Evolutionary conservation across 2,797 vertebrate genomes (phyloP), one percentile per base, ranked within the genome.

Genomic region (Anabacerthia variegaticeps): DNA sequence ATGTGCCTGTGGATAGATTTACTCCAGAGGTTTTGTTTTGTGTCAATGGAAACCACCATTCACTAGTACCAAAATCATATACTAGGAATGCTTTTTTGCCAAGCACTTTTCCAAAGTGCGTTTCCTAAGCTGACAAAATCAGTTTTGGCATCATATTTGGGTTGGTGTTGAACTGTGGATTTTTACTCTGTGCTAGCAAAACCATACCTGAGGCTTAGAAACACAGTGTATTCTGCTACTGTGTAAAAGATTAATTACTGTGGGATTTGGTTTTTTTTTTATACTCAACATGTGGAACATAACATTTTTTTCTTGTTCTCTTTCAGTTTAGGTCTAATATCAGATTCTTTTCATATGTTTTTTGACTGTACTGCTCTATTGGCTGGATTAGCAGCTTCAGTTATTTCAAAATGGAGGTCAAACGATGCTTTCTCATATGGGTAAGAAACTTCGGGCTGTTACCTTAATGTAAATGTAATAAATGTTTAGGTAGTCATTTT

Each of bases 311-410:
- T 88, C 78, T 16, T 96, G 37, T 95, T 98, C 73, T 96, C 95
- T 98, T 98, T 46, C 98, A 99, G 99, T 98, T 98, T 99, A 98
- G 99, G 99, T 91, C 97, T 99, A 97, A 99, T 99, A 98, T 99
- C 99, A 39, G 99, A 99, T 97, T 99, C 99, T 78, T 99, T 99
- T 97, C 99, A 99, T 98, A 99, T 99, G 99, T 99, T 99, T 98
- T 99, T 99, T 73, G 99, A 99, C 98, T 99, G 99, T 97, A 99
- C 99, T 39, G 99, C 99, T 51, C 98, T 99, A 68, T 97, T 99
- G 97, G 99, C 99, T 51, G 99, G 99, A 84, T 98, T 99, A 66
- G 99, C 99, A 91, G 99, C 99, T 34, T 99, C 99, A 6, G 99
- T 99, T 91, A 99, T 99, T 97, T 99, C 99, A 69, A 98, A 99